Base-by-base conservation (phyloP, 1,140 invertebrate species). In the Brachionus rotundiformis region DNA sequence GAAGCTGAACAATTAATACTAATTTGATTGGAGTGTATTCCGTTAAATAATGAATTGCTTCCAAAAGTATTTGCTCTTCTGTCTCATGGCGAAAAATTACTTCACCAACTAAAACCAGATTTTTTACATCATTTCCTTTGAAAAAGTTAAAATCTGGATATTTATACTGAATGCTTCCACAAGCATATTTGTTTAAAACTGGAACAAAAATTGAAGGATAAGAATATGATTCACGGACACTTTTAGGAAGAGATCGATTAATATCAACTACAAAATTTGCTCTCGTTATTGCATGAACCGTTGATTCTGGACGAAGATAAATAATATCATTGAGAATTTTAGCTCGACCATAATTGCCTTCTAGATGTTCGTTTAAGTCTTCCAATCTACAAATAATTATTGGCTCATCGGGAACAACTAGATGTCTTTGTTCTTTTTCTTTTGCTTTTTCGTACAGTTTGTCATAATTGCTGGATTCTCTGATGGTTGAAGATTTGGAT, bases 131-230 rank as follows among this genome's bases (percentile, higher is more conserved):
- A 31, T 29, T 16, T 33, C 27, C 29, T 27, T 63, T 63, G 11
- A 63, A 63, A 31, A 63, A 63, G n/a, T 63, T 63, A 29, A 63
- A 63, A 63, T 63, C 59, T 13, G 59, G 29, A 63, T 63, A 63
- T 63, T 63, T 63, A 2, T 13, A 63, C 11, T 63, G 29, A 13
- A 63, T 63, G 59, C 59, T 29, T 63, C 59, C 59, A 31, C 59
- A 29, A n/a, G 59, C 25, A 29, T 63, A 63, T 63, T 33, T 63
- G 29, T 63, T 63, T 5, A 29, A 63, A 13, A 63, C n/a, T n/a
- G 59, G 25, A 1, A 63, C 59, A 54, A 16, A 7, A 3, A 54
- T 54, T 54, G 47, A 13, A 54, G 47, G n/a, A 54, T 54, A 1
- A 54, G 8, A 54, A 54, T 7, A 54, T 54, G 19, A 23, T 19